Conservation (phyloP, 2,797 vertebrate species). For the Dromococcyx pavoninus region DNA sequence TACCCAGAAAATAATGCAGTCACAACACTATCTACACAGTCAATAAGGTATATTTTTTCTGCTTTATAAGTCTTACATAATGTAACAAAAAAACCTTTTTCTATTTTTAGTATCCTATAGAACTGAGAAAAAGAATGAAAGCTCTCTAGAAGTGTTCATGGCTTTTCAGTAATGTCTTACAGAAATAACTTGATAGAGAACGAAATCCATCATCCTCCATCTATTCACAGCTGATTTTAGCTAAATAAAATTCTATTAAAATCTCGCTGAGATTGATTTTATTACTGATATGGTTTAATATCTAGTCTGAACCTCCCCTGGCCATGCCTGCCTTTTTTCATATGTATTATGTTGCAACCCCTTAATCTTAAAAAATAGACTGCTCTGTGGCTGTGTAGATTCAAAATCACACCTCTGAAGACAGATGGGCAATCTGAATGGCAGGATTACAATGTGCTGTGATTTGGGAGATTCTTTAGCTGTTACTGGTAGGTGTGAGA, state of each 20-base stretch:
- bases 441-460: background rate
- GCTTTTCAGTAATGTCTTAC: background rate
- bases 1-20: background rate
- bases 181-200: background rate
- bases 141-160: background rate
- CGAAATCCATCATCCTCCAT: background rate
- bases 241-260: background rate
- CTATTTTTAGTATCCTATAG: background rate
- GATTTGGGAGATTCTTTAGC: background rate
- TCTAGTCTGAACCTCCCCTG: too few species aligned
- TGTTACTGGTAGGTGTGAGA: background rate
- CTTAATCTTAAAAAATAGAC: background rate
- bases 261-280: background rate
- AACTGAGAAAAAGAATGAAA: background rate
- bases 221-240: background rate
- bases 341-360: fast-evolving
- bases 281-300: background rate
- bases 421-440: background rate
- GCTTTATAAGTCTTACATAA: background rate
- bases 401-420: background rate
- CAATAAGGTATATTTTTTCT: background rate
- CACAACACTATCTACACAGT: background rate
- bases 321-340: too few species aligned
- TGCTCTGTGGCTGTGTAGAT: background rate
- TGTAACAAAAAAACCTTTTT: background rate